These are phyloP conservation scores for Trichosurus vulpecula DNA, from an alignment of 2,797 vertebrate genomes.

Conservation along the genomic window DNA sequence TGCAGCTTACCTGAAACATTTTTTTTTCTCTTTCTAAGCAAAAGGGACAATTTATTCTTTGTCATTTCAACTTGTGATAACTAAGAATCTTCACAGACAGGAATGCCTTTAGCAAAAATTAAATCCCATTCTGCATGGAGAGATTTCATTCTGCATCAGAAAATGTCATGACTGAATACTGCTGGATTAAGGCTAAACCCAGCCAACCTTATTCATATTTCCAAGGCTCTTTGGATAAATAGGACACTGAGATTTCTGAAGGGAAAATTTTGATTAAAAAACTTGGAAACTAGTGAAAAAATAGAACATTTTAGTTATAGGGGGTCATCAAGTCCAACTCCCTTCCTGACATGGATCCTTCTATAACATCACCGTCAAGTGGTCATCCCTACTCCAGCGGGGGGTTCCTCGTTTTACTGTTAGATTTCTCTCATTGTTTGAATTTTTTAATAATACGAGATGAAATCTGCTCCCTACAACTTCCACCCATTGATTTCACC, in stretches of 20 bases:
- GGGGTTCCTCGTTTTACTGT: background rate
- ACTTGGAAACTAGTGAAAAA: background rate
- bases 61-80: constrained; percentile 31
- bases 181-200: constrained; percentile 24
- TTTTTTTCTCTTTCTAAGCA: constrained; percentile 45
- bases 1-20: constrained; percentile 19
- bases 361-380: background rate
- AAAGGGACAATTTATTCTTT: constrained; percentile 55
- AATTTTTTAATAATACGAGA: background rate
- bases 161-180: constrained; percentile 33
- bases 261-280: constrained; percentile 1
- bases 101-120: constrained; percentile 51
- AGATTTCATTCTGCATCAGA: constrained; percentile 41
- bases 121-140: constrained; percentile 35
- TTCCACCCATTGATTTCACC: background rate
- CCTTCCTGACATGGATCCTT: background rate
- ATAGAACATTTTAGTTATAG: background rate
- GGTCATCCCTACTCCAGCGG: background rate
- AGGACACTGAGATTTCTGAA: background rate
- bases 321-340: background rate
- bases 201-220: constrained; percentile 3
- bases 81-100: constrained; percentile 48
- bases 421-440: background rate
- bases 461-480: background rate
- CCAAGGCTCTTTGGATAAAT: background rate